Evolutionary conservation across 2,888 invertebrate genomes (phyloP).

Genomic region (Caradrina kadenii): DNA sequence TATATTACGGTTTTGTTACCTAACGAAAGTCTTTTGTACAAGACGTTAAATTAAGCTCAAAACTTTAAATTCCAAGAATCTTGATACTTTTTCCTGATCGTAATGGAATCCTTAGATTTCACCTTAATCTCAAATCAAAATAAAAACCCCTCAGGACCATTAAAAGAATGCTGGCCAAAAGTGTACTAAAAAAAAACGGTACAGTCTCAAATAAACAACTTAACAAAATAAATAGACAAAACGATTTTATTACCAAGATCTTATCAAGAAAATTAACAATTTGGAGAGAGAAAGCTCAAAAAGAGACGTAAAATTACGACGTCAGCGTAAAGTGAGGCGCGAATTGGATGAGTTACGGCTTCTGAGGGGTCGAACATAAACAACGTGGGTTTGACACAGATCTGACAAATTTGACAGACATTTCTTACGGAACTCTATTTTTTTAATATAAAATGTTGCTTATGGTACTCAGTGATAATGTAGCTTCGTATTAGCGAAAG

Average conservation of each 20-base stretch:
- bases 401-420: neutral
- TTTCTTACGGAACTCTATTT: too few species aligned
- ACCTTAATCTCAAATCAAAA: neutral
- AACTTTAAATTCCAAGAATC: too few species aligned
- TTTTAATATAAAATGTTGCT: too few species aligned
- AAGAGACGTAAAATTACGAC: constrained; percentile 48
- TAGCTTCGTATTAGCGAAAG: too few species aligned
- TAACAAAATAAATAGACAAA: constrained; percentile 29
- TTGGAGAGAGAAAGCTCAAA: constrained; percentile 39
- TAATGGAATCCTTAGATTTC: too few species aligned
- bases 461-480: too few species aligned
- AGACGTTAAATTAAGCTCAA: too few species aligned
- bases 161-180: neutral
- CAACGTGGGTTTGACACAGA: constrained; percentile 11
- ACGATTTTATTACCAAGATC: constrained; percentile 43
- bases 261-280: constrained; percentile 60
- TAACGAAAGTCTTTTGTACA: too few species aligned
- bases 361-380: constrained; percentile 30
- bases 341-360: constrained; percentile 58
- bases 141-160: neutral
- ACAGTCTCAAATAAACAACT: constrained; percentile 23
- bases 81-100: too few species aligned
- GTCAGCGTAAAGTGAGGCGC: constrained; percentile 44
- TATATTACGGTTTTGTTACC: too few species aligned
- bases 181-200: neutral